These are phyloP conservation scores for Hippocampus comes DNA, from an alignment of 2,113 vertebrate genomes.

Conservation along the genomic window DNA sequence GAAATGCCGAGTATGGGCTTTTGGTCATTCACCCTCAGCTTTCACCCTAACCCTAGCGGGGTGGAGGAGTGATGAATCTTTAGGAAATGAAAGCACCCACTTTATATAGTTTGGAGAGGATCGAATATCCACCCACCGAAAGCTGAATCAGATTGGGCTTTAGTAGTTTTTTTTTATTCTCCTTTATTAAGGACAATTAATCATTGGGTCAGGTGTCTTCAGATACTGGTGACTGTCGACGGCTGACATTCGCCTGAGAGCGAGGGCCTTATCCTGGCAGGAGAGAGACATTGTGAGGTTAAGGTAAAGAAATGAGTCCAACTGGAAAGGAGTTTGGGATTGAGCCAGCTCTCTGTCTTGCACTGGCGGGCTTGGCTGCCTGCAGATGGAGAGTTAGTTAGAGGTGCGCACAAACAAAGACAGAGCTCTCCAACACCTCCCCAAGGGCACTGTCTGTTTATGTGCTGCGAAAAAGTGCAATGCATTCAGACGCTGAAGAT, in stretches of 20 bases:
- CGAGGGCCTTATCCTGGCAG: conserved; percentile 47
- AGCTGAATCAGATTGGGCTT: conserved; percentile 32
- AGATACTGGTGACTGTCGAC: conserved; percentile 41
- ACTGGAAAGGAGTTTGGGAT: conserved; percentile 60
- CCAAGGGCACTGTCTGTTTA: conserved; percentile 67
- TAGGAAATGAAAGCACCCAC: not conserved
- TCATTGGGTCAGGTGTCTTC: conserved; percentile 24
- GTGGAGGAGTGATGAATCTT: not conserved
- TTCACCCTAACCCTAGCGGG: conserved; percentile 33
- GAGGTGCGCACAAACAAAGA: conserved; percentile 69
- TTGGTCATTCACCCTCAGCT: conserved; percentile 46
- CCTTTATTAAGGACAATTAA: conserved; percentile 16
- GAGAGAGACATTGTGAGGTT: conserved; percentile 49
- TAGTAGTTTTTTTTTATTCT: not conserved
- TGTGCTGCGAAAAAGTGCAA: conserved; percentile 55
- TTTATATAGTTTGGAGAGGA: conserved; percentile 19
- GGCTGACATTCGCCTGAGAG: conserved; percentile 48
- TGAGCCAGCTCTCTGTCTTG: conserved; percentile 66
- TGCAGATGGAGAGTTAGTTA: conserved; percentile 71
- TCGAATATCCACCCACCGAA: conserved; percentile 27
- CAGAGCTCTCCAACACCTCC: conserved; percentile 59
- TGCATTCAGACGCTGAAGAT: conserved; percentile 42
- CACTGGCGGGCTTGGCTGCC: conserved; percentile 65
- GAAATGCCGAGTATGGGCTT: conserved; percentile 40
- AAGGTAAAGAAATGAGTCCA: conserved; percentile 53